These are phyloP conservation scores for Parambassis ranga DNA, from an alignment of 2,797 vertebrate species.

Conservation along the genomic window DNA sequence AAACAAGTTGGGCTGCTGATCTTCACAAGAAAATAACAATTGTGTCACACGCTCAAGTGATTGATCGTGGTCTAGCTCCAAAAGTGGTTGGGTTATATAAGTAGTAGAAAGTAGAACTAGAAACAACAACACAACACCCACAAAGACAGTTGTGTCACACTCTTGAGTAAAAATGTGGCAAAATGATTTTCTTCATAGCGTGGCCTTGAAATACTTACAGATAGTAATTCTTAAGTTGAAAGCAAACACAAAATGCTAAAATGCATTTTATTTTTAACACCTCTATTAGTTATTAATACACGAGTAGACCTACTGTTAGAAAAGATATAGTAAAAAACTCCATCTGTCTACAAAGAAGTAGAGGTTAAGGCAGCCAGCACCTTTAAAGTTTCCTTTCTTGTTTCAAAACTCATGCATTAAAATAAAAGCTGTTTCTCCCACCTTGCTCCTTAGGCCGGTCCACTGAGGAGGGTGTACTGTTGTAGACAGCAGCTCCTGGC, in stretches of 20 bases:
- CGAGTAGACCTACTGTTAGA: too few species aligned
- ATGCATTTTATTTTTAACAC: too few species aligned
- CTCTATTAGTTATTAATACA: too few species aligned
- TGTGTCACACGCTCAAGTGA: conserved; percentile 23
- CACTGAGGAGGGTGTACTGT: conserved; percentile 78
- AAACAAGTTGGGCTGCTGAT: conserved; percentile 3
- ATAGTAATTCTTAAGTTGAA: neutral
- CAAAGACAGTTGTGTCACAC: conserved; percentile 29
- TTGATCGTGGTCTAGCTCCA: conserved; percentile 30
- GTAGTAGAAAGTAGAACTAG: conserved; percentile 37
- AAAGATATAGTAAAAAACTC: neutral
- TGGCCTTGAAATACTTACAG: neutral
- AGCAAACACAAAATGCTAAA: too few species aligned
- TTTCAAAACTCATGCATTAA: neutral
- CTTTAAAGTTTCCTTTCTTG: neutral
- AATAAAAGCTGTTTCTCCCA: conserved; percentile 40
- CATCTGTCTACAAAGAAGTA: neutral
- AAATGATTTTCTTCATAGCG: neutral
- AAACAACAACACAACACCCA: conserved; percentile 42
- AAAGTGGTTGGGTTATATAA: conserved; percentile 52
- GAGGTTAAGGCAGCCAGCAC: neutral
- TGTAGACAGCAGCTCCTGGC: conserved; percentile 89
- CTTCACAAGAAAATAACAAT: conserved; percentile 15
- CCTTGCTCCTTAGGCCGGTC: conserved; percentile 91
- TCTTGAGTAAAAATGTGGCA: neutral